Percentiles rank a stretch among this genome's conserved stretches.
Evolutionary conservation across 1,140 invertebrate species (phyloP).

Genomic region (Drosophila tropicalis): DNA sequence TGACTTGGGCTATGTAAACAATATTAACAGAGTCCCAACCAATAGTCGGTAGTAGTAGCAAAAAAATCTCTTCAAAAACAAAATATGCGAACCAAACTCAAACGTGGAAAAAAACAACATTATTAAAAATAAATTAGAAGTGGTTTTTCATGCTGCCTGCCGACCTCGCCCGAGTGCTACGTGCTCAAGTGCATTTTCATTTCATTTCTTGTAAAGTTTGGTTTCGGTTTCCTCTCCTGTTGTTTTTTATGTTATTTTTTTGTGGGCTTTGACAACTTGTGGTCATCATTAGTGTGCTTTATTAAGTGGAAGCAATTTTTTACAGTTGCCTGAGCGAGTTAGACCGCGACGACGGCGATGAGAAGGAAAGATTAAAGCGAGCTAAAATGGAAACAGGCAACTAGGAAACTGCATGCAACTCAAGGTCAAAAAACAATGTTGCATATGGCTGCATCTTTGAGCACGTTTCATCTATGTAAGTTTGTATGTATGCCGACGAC

Average conservation of each 20-base stretch:
- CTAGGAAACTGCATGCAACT: conserved; percentile 23
- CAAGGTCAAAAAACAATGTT: conserved; percentile 56
- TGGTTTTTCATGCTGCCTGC: conserved; percentile 50
- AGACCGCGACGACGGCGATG: conserved; percentile 11
- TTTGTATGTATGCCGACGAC: conserved; percentile 21
- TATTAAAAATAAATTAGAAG: conserved; percentile 80
- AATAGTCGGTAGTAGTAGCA: not conserved
- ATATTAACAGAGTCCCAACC: conserved; percentile 53
- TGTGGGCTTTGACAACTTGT: conserved; percentile 45
- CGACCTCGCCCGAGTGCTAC: conserved; percentile 35
- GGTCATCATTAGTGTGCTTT: conserved; percentile 80
- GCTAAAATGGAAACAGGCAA: not conserved
- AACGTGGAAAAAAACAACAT: conserved; percentile 41
- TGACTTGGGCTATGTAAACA: conserved; percentile 23
- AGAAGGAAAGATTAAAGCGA: conserved; percentile 36
- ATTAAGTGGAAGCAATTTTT: conserved; percentile 73
- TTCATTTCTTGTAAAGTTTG: conserved; percentile 41
- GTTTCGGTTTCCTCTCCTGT: not conserved
- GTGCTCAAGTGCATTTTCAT: conserved; percentile 74
- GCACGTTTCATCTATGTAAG: conserved; percentile 35
- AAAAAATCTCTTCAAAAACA: conserved; percentile 15
- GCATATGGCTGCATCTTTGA: conserved; percentile 56
- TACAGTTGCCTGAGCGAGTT: conserved; percentile 27
- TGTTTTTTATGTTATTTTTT: conserved; percentile 5
- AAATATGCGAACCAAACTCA: not conserved